phyloP scores from a whole-genome alignment of 1,140 invertebrate species.

The Antheraea mylitta region DNA sequence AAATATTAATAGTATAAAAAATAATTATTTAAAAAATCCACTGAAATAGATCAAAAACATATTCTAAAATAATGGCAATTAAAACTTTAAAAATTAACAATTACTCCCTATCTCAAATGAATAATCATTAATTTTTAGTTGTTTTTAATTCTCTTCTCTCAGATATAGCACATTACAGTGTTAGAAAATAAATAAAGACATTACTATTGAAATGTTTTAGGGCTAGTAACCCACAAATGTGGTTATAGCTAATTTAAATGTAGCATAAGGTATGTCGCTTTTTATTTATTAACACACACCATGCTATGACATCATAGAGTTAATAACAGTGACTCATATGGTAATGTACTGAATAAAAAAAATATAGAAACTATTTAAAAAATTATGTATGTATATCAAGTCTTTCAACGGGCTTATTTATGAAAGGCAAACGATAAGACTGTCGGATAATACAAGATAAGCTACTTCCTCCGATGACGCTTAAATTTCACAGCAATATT shows the following conservation, averaged over 20 bases:
- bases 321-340: slow-evolving; percentile 60
- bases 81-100: too few species aligned
- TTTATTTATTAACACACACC: slow-evolving; percentile 57
- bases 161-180: not conserved
- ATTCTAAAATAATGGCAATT: too few species aligned
- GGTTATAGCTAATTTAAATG: not conserved
- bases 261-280: slow-evolving; percentile 10
- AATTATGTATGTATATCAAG: not conserved
- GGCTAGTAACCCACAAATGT: not conserved
- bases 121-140: not conserved
- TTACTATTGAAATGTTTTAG: not conserved
- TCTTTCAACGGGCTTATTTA: not conserved
- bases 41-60: too few species aligned
- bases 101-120: too few species aligned
- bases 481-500: slow-evolving; percentile 6
- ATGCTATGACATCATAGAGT: slow-evolving; percentile 72
- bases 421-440: slow-evolving; percentile 24
- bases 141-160: not conserved
- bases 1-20: too few species aligned
- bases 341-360: slow-evolving; percentile 11
- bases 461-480: slow-evolving; percentile 17
- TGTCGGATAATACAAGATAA: slow-evolving; percentile 27
- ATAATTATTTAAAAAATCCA: too few species aligned
- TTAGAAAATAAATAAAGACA: not conserved
- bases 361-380: not conserved